These are phyloP conservation scores for Rhynchophorus ferrugineus DNA, from an alignment of 1,140 invertebrate genomes.

Conservation along the genomic window DNA sequence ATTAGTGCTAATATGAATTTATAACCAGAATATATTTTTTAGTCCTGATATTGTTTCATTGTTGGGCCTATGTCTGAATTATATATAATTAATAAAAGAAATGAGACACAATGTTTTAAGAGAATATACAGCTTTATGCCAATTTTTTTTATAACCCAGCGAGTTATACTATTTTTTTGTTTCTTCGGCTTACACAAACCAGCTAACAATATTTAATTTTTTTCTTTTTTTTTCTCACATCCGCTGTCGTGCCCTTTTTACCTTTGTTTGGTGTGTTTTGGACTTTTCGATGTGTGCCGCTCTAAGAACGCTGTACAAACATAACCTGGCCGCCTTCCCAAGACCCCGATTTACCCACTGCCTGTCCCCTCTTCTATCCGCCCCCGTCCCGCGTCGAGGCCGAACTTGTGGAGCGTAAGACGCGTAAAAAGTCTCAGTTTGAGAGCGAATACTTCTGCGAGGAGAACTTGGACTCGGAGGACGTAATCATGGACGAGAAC, in stretches of 20 bases:
- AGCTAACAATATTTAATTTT: constrained; percentile 20
- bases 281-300: constrained; percentile 20
- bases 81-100: too few relatives aligned
- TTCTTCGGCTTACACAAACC: background rate
- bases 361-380: constrained; percentile 37
- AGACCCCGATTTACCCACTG: constrained; percentile 35
- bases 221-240: constrained; percentile 28
- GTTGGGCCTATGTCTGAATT: too few relatives aligned
- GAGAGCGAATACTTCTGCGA: constrained; percentile 19
- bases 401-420: constrained; percentile 13
- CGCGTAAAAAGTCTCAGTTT: constrained; percentile 12
- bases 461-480: constrained; percentile 24
- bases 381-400: constrained; percentile 33
- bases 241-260: too few relatives aligned
- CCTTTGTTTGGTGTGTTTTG: constrained; percentile 20
- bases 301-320: constrained; percentile 46
- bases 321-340: constrained; percentile 52
- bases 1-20: too few relatives aligned
- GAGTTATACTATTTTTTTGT: constrained; percentile 6
- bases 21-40: too few relatives aligned
- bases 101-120: too few relatives aligned
- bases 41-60: too few relatives aligned
- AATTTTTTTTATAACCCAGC: too few relatives aligned
- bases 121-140: too few relatives aligned
- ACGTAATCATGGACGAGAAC: constrained; percentile 24